Conservation (phyloP, 2,797 vertebrate species). For the Bovichtus diacanthus region DNA sequence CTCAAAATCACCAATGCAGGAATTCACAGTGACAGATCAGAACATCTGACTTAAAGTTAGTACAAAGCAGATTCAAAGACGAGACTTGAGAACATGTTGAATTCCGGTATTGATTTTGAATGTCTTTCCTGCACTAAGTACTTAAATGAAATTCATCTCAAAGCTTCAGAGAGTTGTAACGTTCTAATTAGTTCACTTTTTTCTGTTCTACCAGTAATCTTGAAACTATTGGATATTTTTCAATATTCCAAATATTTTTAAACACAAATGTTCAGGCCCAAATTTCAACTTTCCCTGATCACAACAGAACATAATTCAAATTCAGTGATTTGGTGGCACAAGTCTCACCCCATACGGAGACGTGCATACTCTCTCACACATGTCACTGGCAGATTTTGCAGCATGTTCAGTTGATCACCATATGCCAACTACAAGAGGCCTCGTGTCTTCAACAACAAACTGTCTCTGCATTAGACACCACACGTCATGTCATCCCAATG, state of each 20-base stretch:
- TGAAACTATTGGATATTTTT: background rate
- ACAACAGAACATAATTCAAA: slow-evolving; percentile 37
- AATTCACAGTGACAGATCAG: background rate
- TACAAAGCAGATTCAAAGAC: background rate
- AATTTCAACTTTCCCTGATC: slow-evolving; percentile 1
- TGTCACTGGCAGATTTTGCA: slow-evolving; percentile 76
- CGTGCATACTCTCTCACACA: slow-evolving; percentile 69
- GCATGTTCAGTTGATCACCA: slow-evolving; percentile 71
- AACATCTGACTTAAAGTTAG: background rate
- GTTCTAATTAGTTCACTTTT: background rate
- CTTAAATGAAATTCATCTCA: background rate
- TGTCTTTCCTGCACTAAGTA: background rate
- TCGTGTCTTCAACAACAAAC: slow-evolving; percentile 63
- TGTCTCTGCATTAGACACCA: slow-evolving; percentile 66
- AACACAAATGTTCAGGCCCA: background rate
- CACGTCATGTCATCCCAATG: slow-evolving; percentile 37
- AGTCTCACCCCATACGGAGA: slow-evolving; percentile 53
- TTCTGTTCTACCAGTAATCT: background rate
- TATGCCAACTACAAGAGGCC: slow-evolving; percentile 75
- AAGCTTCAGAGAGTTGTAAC: background rate
- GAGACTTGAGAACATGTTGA: background rate
- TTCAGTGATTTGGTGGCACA: slow-evolving; percentile 46
- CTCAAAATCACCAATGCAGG: background rate
- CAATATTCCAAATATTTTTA: background rate
- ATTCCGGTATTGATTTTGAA: background rate